Evolutionary conservation across 2,888 invertebrate species (phyloP), one percentile per base, ranked within the genome.

Genomic region (Pyrrhosoma nymphula): DNA sequence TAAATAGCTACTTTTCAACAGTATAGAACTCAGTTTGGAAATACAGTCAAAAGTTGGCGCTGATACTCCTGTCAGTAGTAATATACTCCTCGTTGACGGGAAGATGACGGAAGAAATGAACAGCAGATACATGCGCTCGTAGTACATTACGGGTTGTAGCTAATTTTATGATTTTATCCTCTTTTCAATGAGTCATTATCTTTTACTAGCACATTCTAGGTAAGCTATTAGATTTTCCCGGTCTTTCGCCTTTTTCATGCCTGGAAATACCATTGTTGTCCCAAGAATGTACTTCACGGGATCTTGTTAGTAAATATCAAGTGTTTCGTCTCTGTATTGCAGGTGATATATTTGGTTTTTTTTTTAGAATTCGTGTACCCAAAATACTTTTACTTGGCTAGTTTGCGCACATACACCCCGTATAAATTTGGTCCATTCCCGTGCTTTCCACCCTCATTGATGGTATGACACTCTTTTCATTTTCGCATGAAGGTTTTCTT

Each of bases 241-340:
- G 95, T 98, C 98, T 47, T 97, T 96, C 63, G 97, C 97, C 96
- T 98, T 98, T 97, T 98, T 98, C 91, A 98, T 96, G 18, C 98
- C 98, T 93, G 98, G 97, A 96, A 98, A 98, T 63, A 98, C 97
- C 98, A 98, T 98, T 97, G 98, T 98, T 10, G 98, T 98, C 82
- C 98, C 98, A 0, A 98, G 98, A 96, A 98, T 98, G 97, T 97
- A 98, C 96, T 98, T 98, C 97, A 98, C 98, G 8, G 98, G 98
- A 96, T 98, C 97, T 96, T 97, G 97, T 96, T 98, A 97, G 96
- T 98, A 98, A 95, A 97, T 97, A 96, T 98, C 97, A 95, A 98
- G 96, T 0, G n/a, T n/a, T n/a, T n/a, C n/a, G 98, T 98, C n/a
- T 97, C 97, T 75, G 97, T 97, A 96, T 97, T 97, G 98, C 98